Evolutionary conservation across 2,888 invertebrate genomes (phyloP), one percentile per base, ranked within the genome.

Genomic region (Lasioglossum figueresi): DNA sequence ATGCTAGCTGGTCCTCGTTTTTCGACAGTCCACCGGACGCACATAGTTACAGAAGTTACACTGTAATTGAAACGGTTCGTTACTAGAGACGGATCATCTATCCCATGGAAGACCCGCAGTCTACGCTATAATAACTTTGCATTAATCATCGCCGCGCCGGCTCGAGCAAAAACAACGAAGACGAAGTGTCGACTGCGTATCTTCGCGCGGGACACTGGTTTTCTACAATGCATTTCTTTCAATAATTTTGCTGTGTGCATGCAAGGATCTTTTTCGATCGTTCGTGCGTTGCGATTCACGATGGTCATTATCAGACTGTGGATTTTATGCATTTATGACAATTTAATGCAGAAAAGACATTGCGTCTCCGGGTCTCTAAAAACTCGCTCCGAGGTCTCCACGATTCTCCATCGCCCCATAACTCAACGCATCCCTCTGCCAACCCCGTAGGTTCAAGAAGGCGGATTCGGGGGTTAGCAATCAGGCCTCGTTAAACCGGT

Each of bases 401-500:
- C 2, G 3, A 52, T 52, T 23, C 3, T 12, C 10, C 56, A n/a
- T 12, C 16, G 4, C 4, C 59, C 27, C 59, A 27, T 52, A 31
- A 14, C 27, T 14, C 0, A 16, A 59, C 27, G 59, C 27, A 14
- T 10, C 27, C 2, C 59, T 27, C 6, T 59, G 27, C 0, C 27
- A 59, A 1, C 6, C 27, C 16, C 5, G 27, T 14, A 14, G 27
- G n/a, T 27, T 27, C 14, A 14, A 5, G 27, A 27, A 59, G 5
- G 27, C 14, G 59, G 2, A 52, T 10, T n/a, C 10, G 23, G 10
- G 1, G 16, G 16, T 27, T 27, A n/a, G 63, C 63, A 79, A 73
- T 79, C 79, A 19, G 63, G 19, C 19, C 63, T 73, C 45, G 73
- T 79, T 79, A 73, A 63, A 5, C 45, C 19, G 27, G 45, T 74